Base-by-base conservation (phyloP, 2,797 vertebrate species). In the Psittacula echo region DNA sequence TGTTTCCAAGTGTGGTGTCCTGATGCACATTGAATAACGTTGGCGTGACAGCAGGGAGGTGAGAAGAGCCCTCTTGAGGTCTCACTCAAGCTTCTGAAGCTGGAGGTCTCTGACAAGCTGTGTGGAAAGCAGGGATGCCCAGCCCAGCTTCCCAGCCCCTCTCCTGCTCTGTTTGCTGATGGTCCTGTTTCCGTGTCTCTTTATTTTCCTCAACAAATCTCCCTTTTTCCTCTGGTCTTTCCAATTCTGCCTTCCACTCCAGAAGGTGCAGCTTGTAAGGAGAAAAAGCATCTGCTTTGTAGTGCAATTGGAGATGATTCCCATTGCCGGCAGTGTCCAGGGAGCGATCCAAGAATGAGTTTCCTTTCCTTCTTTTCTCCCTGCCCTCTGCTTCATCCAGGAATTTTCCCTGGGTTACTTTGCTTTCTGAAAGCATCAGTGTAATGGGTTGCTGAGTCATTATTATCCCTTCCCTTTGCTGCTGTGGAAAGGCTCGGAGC, bases 331-430 rank as follows among this genome's bases (percentile, higher is more conserved):
- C 54, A 60, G 15, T 9, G 41, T 72, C 42, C 58, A 41, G 45
- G 70, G 42, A 65, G 30, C 8, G 23, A 27, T 56, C 77, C 2
- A 24, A 82, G 58, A 79, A 68, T 71, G 61, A 61, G 13, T 94
- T 95, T 87, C 85, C 91, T 94, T 93, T 94, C 42, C 79, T 30
- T 66, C 18, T 72, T 68, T 84, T 88, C 85, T 96, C 24, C 50
- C 24, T 90, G 58, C n/a, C 30, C 26, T 83, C 44, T 68, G 30
- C 65, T 77, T 66, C 34, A 32, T 72, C 42, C 74, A 93, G 80
- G 88, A 90, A 58, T 88, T 88, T 90, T 53, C 61, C 76, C 22
- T 3, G 10, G 14, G 7, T 72, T 61, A 39, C 13, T 30, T 41
- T 34, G 30, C 53, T 47, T 51, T 86, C 54, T 75, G 62, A 62